Conservation (phyloP, 2,888 invertebrate species). For the Osedax frankpressi region DNA sequence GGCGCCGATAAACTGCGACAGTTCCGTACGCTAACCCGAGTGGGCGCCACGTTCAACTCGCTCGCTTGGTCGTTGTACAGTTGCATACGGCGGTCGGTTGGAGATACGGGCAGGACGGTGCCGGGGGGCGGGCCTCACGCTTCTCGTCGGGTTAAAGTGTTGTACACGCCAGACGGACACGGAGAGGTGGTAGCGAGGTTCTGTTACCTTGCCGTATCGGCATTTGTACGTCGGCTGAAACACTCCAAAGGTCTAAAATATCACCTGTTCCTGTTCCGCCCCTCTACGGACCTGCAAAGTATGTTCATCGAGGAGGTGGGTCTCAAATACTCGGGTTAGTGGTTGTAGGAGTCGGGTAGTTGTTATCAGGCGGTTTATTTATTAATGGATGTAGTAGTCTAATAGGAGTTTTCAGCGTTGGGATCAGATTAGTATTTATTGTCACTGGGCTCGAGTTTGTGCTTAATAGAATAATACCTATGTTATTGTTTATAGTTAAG, state of each 20-base stretch:
- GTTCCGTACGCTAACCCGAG: constrained; percentile 57
- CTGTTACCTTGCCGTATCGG: constrained; percentile 27
- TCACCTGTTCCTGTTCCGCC: neutral
- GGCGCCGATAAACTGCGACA: constrained; percentile 46
- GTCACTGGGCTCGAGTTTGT: no score
- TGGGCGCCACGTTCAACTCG: constrained; percentile 29
- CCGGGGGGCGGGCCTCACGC: no score
- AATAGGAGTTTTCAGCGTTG: no score
- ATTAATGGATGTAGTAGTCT: no score
- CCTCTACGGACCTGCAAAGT: constrained; percentile 8
- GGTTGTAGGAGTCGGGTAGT: no score
- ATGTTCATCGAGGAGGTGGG: constrained; percentile 23
- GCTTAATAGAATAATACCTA: no score
- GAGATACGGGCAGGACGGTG: no score
- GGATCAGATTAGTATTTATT: no score
- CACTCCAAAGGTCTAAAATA: neutral
- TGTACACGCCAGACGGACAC: constrained; percentile 21
- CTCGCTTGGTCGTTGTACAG: constrained; percentile 15
- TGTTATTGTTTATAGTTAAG: no score
- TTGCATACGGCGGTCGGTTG: constrained; percentile 11
- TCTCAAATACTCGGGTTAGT: constrained; percentile 24
- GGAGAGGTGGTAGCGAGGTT: constrained; percentile 21
- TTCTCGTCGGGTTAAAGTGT: constrained; percentile 20
- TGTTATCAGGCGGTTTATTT: no score
- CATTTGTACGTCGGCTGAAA: constrained; percentile 18